Percentiles rank a stretch among this genome's conserved stretches.
phyloP scores from a whole-genome alignment of 2,113 vertebrate species.

The Aspiorhynchus laticeps region DNA sequence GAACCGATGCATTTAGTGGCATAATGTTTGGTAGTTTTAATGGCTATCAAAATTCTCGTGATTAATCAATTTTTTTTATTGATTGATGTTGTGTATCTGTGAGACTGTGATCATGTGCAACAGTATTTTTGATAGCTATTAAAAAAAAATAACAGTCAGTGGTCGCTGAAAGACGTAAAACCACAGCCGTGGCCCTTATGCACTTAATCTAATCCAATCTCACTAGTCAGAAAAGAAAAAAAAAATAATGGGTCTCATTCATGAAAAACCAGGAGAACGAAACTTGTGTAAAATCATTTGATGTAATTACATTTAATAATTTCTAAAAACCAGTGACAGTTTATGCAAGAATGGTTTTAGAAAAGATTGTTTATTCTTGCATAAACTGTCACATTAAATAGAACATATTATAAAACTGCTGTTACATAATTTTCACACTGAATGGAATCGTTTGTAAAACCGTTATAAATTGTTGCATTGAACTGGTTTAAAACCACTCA shows the following conservation, averaged over 20 bases:
- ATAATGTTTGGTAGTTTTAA: conserved; percentile 68
- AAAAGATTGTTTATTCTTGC: not conserved
- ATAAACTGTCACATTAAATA: not conserved
- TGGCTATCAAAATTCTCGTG: conserved; percentile 75
- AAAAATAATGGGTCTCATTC: not conserved
- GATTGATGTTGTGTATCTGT: conserved; percentile 62
- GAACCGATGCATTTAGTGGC: conserved; percentile 70
- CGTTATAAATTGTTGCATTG: not conserved
- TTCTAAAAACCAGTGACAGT: not conserved
- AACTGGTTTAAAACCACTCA: not conserved
- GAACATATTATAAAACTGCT: not conserved
- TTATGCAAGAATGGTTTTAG: not conserved
- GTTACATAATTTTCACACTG: not conserved
- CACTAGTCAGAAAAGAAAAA: conserved; percentile 41
- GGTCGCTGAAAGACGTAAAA: conserved; percentile 47
- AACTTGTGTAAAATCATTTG: not conserved
- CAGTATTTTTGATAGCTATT: conserved; percentile 77
- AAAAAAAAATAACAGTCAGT: conserved; percentile 65
- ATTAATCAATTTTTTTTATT: conserved; percentile 52
- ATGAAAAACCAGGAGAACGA: not conserved
- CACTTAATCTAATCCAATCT: not conserved
- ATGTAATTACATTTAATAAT: not conserved
- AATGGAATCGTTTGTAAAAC: not conserved
- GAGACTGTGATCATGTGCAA: conserved; percentile 57
- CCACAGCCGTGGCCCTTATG: conserved; percentile 34